Conservation (phyloP, 2,888 invertebrate species). For the Lumbricus terrestris region DNA sequence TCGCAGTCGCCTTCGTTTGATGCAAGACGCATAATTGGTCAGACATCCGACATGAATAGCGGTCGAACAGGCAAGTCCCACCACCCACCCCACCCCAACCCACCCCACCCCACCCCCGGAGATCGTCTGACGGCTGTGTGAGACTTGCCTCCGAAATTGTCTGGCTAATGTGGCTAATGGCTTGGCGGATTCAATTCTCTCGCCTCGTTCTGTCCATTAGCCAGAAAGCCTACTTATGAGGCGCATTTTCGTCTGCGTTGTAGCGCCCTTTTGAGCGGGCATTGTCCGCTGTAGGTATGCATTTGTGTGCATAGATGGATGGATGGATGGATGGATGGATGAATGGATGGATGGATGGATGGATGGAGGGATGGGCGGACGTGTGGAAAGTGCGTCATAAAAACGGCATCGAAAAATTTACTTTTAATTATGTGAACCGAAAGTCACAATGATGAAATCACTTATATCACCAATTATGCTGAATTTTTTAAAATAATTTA, state of each 20-base stretch:
- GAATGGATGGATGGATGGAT: too few relatives aligned
- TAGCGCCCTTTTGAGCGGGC: neutral
- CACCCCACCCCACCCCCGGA: too few relatives aligned
- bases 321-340: too few relatives aligned
- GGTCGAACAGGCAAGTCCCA: neutral
- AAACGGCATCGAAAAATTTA: too few relatives aligned
- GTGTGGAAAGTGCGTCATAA: too few relatives aligned
- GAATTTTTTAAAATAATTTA: too few relatives aligned
- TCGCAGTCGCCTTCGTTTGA: neutral
- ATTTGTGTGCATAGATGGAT: neutral
- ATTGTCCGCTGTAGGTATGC: neutral
- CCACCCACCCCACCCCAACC: neutral
- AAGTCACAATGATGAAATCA: too few relatives aligned
- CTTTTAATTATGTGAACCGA: too few relatives aligned
- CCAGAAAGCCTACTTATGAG: neutral
- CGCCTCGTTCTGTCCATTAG: neutral
- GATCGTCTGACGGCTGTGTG: neutral
- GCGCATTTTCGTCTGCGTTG: too few relatives aligned
- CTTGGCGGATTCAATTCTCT: neutral
- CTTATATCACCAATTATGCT: too few relatives aligned
- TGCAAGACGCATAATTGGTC: neutral
- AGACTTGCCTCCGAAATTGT: conserved; percentile 12
- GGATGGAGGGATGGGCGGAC: too few relatives aligned
- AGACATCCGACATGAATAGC: neutral
- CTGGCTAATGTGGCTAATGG: neutral